Base-by-base conservation (phyloP, 2,797 vertebrate genomes). In the Pangasius mekongensis region DNA sequence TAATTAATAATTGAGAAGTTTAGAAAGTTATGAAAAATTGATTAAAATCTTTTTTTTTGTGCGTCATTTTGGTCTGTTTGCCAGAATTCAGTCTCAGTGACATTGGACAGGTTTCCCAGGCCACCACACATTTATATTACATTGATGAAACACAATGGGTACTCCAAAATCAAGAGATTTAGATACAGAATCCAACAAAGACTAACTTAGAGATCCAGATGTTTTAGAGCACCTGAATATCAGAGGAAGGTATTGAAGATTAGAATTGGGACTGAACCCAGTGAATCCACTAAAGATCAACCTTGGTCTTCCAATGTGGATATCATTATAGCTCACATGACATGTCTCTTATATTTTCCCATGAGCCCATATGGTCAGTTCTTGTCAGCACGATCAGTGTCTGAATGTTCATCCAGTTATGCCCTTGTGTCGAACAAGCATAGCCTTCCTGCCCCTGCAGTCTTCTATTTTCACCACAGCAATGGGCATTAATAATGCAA, bases 401-500 rank as follows among this genome's bases (percentile, higher is more conserved):
- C 85, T 80, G 69, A 83, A 83, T 84, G 77, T 86, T 87, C 81
- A 71, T 62, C 85, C 87, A 90, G 88, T 91, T 91, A 92, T 81
- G 85, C 66, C 87, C 84, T 87, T 54, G 74, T 86, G 81, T 33
- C 88, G 62, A 49, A 86, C 86, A 89, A 85, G 87, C 11, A 5
- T 54, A 82, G 82, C 47, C 88, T 47, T 71, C 77, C 81, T 58
- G 47, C 85, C 89, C 73, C 74, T 47, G 36, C 43, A 85, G 76
- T 80, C 78, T 76, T 66, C 83, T 78, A 83, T 85, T 74, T 88
- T 87, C 85, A 84, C 66, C 83, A 83, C 87, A 78, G 87, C 76
- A 89, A 88, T 82, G 81, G 86, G 69, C 87, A 92, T 92, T 91
- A 91, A 93, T 92, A 92, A 91, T 91, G 90, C 88, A 90, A 74